phyloP scores from a whole-genome alignment of 2,797 vertebrate genomes.

The Acrocephalus scirpaceus region DNA sequence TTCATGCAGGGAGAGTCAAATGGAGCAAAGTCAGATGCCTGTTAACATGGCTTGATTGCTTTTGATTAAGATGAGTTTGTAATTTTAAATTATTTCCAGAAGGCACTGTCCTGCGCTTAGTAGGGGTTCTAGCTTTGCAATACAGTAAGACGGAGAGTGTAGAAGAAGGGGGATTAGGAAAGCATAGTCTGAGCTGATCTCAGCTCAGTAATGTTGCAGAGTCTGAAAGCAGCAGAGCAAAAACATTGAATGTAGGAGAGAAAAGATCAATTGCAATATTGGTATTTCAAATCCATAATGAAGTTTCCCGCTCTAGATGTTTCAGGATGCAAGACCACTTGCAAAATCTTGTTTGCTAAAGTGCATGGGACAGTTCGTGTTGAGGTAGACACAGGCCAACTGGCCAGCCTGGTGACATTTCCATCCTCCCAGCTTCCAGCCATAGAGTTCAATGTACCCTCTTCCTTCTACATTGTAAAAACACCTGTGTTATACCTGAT shows the following conservation, averaged over 20 bases:
- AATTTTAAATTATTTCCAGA: not conserved
- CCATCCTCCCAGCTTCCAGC: not conserved
- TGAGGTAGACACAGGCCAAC: not conserved
- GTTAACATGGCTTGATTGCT: not conserved
- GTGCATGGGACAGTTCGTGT: rapidly evolving
- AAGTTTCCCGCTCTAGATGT: not conserved
- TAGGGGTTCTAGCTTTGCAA: not conserved
- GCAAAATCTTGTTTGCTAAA: not conserved
- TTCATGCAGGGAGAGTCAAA: not conserved
- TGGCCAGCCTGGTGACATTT: not conserved
- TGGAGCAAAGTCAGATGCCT: not conserved
- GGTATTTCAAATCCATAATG: not conserved
- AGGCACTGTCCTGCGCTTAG: not conserved
- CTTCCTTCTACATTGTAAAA: not conserved
- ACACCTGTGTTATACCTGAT: not conserved
- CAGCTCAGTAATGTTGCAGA: not conserved
- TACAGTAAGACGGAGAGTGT: not conserved
- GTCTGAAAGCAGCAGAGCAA: not conserved
- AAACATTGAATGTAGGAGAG: not conserved
- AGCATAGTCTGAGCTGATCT: not conserved
- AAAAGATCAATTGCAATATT: not conserved
- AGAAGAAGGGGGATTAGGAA: not conserved
- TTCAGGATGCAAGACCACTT: not conserved
- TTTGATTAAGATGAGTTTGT: not conserved
- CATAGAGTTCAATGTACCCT: rapidly evolving